phyloP scores from a whole-genome alignment of 2,113 vertebrate species.

The Eira barbara region DNA sequence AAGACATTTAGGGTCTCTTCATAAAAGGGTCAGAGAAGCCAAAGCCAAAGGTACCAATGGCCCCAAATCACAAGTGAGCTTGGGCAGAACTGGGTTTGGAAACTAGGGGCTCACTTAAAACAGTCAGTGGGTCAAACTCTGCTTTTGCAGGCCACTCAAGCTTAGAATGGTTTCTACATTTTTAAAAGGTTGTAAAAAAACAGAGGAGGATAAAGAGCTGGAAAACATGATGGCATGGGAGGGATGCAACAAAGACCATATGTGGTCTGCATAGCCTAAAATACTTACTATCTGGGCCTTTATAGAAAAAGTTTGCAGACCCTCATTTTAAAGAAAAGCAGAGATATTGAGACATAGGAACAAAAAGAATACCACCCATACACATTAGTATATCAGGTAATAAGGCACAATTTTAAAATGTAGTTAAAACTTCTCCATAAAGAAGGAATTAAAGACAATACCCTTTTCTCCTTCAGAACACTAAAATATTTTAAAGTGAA shows the following conservation, averaged over 20 bases:
- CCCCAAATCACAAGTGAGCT: not conserved
- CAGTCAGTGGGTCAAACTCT: not conserved
- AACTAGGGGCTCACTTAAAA: not conserved
- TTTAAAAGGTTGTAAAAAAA: not conserved
- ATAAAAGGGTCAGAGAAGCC: not conserved
- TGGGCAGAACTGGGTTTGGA: not conserved
- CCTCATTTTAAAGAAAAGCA: not conserved
- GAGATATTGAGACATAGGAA: not conserved
- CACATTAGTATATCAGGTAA: not conserved
- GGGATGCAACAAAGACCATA: not conserved
- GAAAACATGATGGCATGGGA: not conserved
- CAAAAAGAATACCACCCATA: not conserved
- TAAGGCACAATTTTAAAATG: not conserved
- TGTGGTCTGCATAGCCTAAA: not conserved
- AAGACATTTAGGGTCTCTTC: not conserved
- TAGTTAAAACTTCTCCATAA: conserved; percentile 4
- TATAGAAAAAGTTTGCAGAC: not conserved
- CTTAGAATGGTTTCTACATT: not conserved
- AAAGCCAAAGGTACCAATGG: not conserved
- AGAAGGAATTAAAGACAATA: not conserved
- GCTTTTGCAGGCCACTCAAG: not conserved
- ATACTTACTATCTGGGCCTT: not conserved
- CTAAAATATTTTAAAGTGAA: conserved; percentile 52
- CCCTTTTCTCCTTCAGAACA: conserved; percentile 25
- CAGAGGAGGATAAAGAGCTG: not conserved